A percentile compares a stretch with the other conserved stretches of the same genome.
These are phyloP conservation scores for Schizopygopsis pylzovi DNA, from an alignment of 2,797 vertebrate genomes.

Conservation along the genomic window DNA sequence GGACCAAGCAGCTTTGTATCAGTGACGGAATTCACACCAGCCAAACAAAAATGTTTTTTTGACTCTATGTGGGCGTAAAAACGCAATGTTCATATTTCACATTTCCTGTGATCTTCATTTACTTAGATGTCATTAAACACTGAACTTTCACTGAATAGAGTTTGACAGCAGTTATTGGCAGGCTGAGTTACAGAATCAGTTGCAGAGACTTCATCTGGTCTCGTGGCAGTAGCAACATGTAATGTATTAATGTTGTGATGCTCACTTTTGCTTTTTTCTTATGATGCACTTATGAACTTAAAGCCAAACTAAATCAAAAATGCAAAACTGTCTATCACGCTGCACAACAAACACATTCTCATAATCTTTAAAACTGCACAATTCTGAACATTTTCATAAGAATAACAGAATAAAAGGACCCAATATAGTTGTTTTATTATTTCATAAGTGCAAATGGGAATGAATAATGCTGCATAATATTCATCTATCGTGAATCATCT, in stretches of 20 bases:
- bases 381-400: conserved; percentile 7
- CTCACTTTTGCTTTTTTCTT: neutral
- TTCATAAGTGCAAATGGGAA: neutral
- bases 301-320: neutral
- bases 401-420: conserved; percentile 13
- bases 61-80: conserved; percentile 77
- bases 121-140: conserved; percentile 46
- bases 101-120: conserved; percentile 84
- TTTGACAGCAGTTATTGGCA: conserved; percentile 23
- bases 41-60: conserved; percentile 56
- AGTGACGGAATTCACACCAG: conserved; percentile 60
- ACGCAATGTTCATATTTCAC: conserved; percentile 71
- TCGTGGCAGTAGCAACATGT: neutral
- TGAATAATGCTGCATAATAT: neutral
- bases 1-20: conserved; percentile 59
- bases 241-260: neutral
- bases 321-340: conserved; percentile 22
- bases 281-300: neutral
- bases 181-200: neutral
- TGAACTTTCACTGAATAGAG: conserved; percentile 1
- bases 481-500: neutral
- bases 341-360: neutral
- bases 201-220: neutral
- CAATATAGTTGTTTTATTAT: neutral
- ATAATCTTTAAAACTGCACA: conserved; percentile 39